Percentiles rank a stretch among this genome's conserved stretches.
These are phyloP conservation scores for Stegastes partitus DNA, from an alignment of 2,113 vertebrate genomes.

Conservation along the genomic window DNA sequence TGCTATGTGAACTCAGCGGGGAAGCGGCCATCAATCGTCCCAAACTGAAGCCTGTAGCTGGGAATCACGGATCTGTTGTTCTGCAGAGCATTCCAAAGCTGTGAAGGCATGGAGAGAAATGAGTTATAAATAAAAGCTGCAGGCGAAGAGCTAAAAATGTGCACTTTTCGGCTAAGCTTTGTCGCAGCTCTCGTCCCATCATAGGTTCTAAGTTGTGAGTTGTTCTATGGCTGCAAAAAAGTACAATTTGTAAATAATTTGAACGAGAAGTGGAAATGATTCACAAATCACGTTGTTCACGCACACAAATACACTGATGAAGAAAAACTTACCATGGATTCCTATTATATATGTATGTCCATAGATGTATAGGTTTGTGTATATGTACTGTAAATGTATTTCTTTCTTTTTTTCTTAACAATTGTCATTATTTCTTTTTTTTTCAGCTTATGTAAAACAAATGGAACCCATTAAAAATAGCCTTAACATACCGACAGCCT, in stretches of 20 bases:
- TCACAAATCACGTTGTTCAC: too few species aligned
- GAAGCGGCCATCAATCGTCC: slow-evolving; percentile 71
- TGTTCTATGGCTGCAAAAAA: background rate
- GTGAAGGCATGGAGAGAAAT: slow-evolving; percentile 38
- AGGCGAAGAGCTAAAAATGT: slow-evolving; percentile 33
- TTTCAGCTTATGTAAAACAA: too few species aligned
- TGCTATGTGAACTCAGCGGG: slow-evolving; percentile 64
- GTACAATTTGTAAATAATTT: background rate
- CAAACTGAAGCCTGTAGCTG: slow-evolving; percentile 17
- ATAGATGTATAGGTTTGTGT: too few species aligned
- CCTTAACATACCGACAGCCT: too few species aligned
- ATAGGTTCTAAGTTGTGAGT: background rate
- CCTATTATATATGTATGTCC: too few species aligned
- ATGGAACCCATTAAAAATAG: too few species aligned
- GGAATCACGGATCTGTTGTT: slow-evolving; percentile 36
- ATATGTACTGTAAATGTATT: too few species aligned
- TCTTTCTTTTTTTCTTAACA: too few species aligned
- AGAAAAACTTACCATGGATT: too few species aligned
- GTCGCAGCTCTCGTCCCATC: slow-evolving; percentile 5
- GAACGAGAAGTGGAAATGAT: background rate
- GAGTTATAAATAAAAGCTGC: slow-evolving; percentile 29
- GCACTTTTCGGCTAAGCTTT: slow-evolving; percentile 9
- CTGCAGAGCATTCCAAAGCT: slow-evolving; percentile 39
- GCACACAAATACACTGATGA: too few species aligned
- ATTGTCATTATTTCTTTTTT: too few species aligned